These are phyloP conservation scores for Panzeria rudis DNA, from an alignment of 2,888 invertebrate genomes.

Conservation along the genomic window DNA sequence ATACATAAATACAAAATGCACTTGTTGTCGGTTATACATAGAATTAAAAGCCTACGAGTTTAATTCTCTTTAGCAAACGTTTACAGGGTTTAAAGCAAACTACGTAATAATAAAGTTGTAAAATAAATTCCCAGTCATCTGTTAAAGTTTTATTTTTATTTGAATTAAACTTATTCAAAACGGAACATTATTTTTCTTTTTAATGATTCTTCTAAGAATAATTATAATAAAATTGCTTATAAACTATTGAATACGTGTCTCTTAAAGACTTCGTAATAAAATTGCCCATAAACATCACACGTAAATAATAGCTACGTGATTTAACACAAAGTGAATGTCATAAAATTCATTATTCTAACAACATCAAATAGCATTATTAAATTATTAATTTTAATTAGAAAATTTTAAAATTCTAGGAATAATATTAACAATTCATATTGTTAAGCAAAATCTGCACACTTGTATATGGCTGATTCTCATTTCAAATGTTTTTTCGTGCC, in stretches of 20 bases:
- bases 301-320: neutral
- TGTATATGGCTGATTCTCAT: too few species aligned
- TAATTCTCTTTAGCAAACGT: neutral
- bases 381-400: constrained; percentile 3
- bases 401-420: neutral
- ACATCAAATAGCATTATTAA: constrained; percentile 1
- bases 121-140: neutral
- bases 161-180: too few species aligned
- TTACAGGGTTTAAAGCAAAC: neutral
- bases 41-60: neutral
- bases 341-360: neutral
- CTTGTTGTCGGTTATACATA: neutral
- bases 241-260: neutral
- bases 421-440: neutral
- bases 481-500: too few species aligned
- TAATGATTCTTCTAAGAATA: neutral
- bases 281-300: neutral
- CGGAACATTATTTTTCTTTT: too few species aligned
- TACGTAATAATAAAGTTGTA: neutral
- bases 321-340: neutral
- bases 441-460: neutral
- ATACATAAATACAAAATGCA: neutral
- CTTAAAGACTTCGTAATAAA: neutral
- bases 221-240: neutral
- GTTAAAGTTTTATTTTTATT: neutral